Evolutionary conservation across 2,888 invertebrate species (phyloP).

Genomic region (Dasysyrphus tricinctus): DNA sequence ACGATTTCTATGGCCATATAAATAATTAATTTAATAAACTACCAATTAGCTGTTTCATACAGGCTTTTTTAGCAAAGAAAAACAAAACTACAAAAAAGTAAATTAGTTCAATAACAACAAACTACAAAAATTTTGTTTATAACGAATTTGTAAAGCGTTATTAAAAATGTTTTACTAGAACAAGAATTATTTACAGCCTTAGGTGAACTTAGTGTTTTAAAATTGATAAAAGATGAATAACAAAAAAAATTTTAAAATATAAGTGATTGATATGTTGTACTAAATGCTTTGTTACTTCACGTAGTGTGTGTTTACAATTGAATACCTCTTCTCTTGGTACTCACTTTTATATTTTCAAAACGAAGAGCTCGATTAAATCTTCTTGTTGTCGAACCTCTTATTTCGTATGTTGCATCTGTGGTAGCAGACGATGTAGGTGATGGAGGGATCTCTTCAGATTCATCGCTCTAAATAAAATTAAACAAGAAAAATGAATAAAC

Average conservation of each 20-base stretch:
- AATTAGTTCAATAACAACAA: constrained; percentile 20
- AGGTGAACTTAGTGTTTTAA: constrained; percentile 4
- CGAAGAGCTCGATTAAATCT: constrained; percentile 65
- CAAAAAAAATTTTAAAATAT: not conserved
- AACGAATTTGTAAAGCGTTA: constrained; percentile 12
- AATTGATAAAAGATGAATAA: not conserved
- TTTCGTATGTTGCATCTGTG: constrained; percentile 3
- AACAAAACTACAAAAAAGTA: constrained; percentile 14
- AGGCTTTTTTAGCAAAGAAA: not conserved
- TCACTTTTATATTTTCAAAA: constrained; percentile 76
- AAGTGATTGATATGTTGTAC: not conserved
- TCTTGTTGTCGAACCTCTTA: not conserved
- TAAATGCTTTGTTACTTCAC: not conserved
- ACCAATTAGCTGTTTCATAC: not conserved
- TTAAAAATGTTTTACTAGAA: not conserved
- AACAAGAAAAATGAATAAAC: not conserved
- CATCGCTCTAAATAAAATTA: constrained; percentile 75
- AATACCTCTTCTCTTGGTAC: constrained; percentile 77
- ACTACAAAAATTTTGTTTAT: constrained; percentile 25
- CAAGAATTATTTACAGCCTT: constrained; percentile 40
- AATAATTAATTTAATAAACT: not conserved
- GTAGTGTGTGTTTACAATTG: constrained; percentile 74
- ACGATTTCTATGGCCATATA: not conserved
- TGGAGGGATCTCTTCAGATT: constrained; percentile 79
- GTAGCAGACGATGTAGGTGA: constrained; percentile 77